A percentile compares a stretch with the other conserved stretches of the same genome.
Conservation (phyloP, 2,888 invertebrate genomes). For the Ptychoptera albimana region DNA sequence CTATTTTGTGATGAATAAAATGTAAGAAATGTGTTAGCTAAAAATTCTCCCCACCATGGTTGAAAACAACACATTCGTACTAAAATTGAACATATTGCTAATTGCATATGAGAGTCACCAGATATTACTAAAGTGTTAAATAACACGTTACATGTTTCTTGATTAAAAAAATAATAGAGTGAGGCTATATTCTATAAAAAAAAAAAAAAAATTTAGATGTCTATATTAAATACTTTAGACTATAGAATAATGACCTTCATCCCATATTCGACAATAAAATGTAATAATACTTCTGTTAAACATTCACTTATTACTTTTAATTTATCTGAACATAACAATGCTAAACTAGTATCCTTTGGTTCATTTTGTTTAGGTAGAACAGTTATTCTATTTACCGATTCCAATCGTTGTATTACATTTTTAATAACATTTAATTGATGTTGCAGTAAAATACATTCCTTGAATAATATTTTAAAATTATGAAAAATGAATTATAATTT, state of each 20-base stretch:
- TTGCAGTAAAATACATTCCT: slow-evolving; percentile 75
- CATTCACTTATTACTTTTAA: slow-evolving; percentile 66
- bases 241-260: slow-evolving; percentile 20
- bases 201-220: slow-evolving; percentile 15
- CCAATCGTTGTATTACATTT: slow-evolving; percentile 57
- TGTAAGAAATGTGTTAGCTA: slow-evolving; percentile 64
- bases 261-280: slow-evolving; percentile 45
- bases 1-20: slow-evolving; percentile 67
- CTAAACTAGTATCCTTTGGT: slow-evolving; percentile 32
- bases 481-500: slow-evolving; percentile 8
- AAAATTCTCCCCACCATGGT: slow-evolving; percentile 79
- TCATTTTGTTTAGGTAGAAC: slow-evolving; percentile 16
- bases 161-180: slow-evolving; percentile 27
- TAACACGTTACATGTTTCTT: slow-evolving; percentile 40
- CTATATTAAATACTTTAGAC: not conserved
- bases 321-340: slow-evolving; percentile 65
- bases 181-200: slow-evolving; percentile 22
- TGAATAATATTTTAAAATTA: no score
- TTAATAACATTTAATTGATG: slow-evolving; percentile 75
- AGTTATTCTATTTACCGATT: slow-evolving; percentile 34
- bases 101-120: slow-evolving; percentile 63
- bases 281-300: slow-evolving; percentile 63
- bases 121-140: slow-evolving; percentile 60
- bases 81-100: slow-evolving; percentile 60
- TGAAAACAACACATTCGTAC: slow-evolving; percentile 57